Evolutionary conservation across 2,797 vertebrate species (phyloP).

Genomic region (Tarsius wallacei): DNA sequence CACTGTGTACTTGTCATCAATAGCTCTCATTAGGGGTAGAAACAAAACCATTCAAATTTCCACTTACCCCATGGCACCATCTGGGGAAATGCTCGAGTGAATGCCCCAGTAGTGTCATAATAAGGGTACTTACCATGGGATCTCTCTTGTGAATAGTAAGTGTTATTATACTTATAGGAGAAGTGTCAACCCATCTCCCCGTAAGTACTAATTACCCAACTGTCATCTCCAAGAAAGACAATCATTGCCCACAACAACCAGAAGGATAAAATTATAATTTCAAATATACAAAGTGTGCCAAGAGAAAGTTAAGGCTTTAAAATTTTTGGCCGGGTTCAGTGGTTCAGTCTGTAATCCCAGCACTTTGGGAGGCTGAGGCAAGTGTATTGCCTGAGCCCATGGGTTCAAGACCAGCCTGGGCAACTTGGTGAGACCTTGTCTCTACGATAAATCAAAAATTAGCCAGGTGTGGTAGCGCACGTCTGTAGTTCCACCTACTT

Average conservation of each 20-base stretch:
- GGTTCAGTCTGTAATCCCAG: too few species aligned
- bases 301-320: conserved; percentile 37
- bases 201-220: neutral
- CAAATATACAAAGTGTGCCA: conserved; percentile 64
- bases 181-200: neutral
- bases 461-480: too few species aligned
- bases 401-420: too few species aligned
- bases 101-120: neutral
- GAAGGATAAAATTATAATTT: conserved; percentile 27
- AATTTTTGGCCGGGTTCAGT: conserved; percentile 25
- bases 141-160: neutral
- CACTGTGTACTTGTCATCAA: neutral
- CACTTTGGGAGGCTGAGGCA: too few species aligned
- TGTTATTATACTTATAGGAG: neutral
- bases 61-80: neutral
- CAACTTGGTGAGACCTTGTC: too few species aligned
- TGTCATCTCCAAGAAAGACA: conserved; percentile 64
- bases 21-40: conserved; percentile 7
- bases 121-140: neutral
- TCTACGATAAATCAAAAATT: too few species aligned
- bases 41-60: conserved; percentile 27
- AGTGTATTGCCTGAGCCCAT: too few species aligned
- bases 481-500: too few species aligned
- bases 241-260: neutral
- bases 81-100: neutral